Percentiles rank a stretch among this genome's conserved stretches.
Evolutionary conservation across 2,113 vertebrate genomes (phyloP).

Genomic region (Catagonus wagneri): DNA sequence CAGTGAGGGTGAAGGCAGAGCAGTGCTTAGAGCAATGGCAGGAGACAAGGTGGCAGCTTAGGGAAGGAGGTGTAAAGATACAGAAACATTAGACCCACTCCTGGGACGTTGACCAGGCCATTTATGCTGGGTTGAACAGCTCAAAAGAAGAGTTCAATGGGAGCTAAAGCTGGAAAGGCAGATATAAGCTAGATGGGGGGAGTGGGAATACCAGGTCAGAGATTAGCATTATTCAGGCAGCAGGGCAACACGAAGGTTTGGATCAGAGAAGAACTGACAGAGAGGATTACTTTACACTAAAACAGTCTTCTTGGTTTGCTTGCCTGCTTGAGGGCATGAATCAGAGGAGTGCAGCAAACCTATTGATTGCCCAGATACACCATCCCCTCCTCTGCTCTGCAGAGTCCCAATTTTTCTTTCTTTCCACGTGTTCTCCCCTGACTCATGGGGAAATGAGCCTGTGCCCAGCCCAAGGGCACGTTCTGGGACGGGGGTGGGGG

Average conservation of each 20-base stretch:
- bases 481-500: rapidly evolving
- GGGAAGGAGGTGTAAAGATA: rapidly evolving
- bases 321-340: neutral
- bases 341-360: neutral
- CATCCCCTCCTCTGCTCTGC: neutral
- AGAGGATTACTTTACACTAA: neutral
- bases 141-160: neutral
- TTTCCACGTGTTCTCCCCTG: neutral
- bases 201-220: neutral
- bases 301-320: neutral
- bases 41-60: neutral
- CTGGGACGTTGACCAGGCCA: neutral
- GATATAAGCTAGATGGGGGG: neutral
- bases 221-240: neutral
- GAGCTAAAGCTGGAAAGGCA: neutral
- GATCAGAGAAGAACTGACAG: neutral
- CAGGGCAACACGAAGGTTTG: rapidly evolving
- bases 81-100: neutral
- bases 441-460: neutral
- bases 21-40: neutral
- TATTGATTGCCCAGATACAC: no score
- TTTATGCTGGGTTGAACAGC: neutral
- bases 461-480: neutral
- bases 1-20: neutral
- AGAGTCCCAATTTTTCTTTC: neutral